Percentiles rank a stretch among this genome's conserved stretches.
phyloP scores from a whole-genome alignment of 2,888 invertebrate genomes.

The Neuroscelio doddi region DNA sequence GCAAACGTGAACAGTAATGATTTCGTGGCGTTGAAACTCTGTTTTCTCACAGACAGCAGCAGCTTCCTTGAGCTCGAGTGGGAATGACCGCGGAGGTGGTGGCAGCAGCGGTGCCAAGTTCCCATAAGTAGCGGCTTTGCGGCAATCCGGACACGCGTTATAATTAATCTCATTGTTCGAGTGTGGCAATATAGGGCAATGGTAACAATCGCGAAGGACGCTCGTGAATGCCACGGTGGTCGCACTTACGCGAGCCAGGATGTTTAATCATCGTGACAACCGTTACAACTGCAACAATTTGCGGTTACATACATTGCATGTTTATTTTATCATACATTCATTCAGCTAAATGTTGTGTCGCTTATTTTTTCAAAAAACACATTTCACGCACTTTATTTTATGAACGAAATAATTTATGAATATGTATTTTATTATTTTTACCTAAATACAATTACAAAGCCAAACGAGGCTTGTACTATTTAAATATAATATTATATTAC shows the following conservation, averaged over 20 bases:
- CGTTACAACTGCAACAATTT: too few species aligned
- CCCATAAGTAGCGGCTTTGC: conserved; percentile 59
- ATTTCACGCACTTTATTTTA: too few species aligned
- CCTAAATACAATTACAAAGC: too few species aligned
- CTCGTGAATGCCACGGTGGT: conserved; percentile 41
- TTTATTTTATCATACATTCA: too few species aligned
- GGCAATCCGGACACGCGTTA: conserved; percentile 61
- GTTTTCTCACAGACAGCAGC: conserved; percentile 41
- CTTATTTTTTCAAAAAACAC: too few species aligned
- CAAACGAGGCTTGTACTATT: too few species aligned
- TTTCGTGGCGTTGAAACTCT: conserved; percentile 39
- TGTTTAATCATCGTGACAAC: conserved; percentile 57
- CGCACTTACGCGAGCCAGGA: conserved; percentile 50
- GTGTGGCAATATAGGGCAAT: conserved; percentile 50
- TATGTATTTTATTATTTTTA: too few species aligned
- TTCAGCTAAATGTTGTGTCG: too few species aligned
- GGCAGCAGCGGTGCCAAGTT: conserved; percentile 34
- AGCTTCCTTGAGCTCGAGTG: conserved; percentile 37
- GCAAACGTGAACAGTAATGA: conserved; percentile 39
- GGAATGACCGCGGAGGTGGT: conserved; percentile 34
- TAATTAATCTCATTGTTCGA: conserved; percentile 69
- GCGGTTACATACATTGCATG: too few species aligned
- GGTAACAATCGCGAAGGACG: conserved; percentile 53
- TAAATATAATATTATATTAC: too few species aligned
- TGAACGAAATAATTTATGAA: too few species aligned